phyloP scores from a whole-genome alignment of 2,797 vertebrate species.

The Sebastes oblongus region DNA sequence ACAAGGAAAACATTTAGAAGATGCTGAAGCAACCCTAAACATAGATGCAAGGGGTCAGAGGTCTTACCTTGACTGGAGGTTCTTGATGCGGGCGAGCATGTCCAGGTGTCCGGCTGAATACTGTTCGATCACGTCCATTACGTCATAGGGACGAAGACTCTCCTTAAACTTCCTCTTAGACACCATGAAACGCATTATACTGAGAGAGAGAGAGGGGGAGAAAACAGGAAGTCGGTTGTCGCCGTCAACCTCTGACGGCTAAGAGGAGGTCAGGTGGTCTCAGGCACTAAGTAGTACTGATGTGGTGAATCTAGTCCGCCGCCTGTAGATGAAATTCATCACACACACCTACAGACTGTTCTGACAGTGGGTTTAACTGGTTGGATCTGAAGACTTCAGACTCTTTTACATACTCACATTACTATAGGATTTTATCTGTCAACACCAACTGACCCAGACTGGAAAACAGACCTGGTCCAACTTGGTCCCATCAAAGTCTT shows the following conservation, averaged over 20 bases:
- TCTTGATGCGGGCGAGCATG: slow-evolving; percentile 98
- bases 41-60: background rate
- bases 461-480: too few species aligned
- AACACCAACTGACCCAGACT: too few species aligned
- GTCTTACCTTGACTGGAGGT: slow-evolving; percentile 93
- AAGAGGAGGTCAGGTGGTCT: background rate
- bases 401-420: too few species aligned
- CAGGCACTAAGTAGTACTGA: background rate
- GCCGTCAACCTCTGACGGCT: background rate
- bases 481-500: too few species aligned
- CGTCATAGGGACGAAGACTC: slow-evolving; percentile 95
- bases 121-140: slow-evolving; percentile 99
- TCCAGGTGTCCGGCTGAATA: slow-evolving; percentile 98
- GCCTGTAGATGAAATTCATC: background rate
- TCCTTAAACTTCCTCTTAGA: slow-evolving; percentile 99
- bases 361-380: too few species aligned
- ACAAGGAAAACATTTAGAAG: background rate
- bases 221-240: slow-evolving; percentile 18
- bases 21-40: background rate
- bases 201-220: slow-evolving; percentile 59
- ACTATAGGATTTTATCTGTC: too few species aligned
- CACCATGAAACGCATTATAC: slow-evolving; percentile 97
- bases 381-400: too few species aligned
- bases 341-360: background rate
- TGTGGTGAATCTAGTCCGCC: background rate